Conservation (phyloP, 2,797 vertebrate genomes). For the Arctocebus calabarensis region DNA sequence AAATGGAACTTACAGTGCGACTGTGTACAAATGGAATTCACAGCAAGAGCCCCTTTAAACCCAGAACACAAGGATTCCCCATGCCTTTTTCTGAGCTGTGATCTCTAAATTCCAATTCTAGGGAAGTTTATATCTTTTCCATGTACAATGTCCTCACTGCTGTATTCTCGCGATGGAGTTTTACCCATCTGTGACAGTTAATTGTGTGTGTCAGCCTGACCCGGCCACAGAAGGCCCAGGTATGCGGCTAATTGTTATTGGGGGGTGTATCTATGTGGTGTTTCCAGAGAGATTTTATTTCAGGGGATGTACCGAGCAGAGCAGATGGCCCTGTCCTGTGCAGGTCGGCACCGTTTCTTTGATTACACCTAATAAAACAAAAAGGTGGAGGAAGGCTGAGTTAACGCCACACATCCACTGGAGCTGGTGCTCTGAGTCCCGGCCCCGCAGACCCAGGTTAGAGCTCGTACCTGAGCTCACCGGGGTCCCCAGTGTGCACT, state of each 20-base stretch:
- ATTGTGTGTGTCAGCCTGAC: not conserved
- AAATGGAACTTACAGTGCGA: not conserved
- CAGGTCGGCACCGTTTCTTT: not conserved
- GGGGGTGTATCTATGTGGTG: not conserved
- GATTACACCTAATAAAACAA: not conserved
- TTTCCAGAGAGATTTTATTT: not conserved
- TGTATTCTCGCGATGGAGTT: not conserved
- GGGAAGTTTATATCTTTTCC: not conserved
- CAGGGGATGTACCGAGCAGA: not conserved
- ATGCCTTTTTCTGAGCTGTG: not conserved
- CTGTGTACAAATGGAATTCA: not conserved
- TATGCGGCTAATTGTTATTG: not conserved
- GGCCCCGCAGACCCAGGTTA: not conserved
- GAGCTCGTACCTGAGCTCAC: not conserved
- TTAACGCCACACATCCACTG: fast-evolving
- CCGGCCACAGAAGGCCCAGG: not conserved
- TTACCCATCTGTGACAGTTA: not conserved
- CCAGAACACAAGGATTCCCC: not conserved
- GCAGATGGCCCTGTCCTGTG: not conserved
- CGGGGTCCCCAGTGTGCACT: not conserved
- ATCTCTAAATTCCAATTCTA: not conserved
- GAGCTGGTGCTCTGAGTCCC: not conserved
- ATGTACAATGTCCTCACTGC: not conserved
- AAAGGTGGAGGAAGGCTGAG: not conserved
- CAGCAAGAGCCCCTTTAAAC: not conserved